Conservation (phyloP, 2,797 vertebrate species). For the Antennarius maculatus region DNA sequence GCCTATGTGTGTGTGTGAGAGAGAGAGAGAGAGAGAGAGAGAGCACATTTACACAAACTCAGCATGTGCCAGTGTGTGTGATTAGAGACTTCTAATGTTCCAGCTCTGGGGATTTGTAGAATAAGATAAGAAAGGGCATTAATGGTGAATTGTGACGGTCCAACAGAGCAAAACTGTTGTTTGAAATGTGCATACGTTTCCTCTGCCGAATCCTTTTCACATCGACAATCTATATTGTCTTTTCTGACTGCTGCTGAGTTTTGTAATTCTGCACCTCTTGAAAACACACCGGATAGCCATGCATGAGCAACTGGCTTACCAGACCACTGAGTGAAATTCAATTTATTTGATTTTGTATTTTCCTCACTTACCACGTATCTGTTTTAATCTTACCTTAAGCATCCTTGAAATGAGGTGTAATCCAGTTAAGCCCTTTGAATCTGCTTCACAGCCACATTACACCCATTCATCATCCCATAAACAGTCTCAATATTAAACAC, state of each 20-base stretch:
- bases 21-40: slow-evolving; percentile 20
- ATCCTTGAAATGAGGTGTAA: slow-evolving; percentile 84
- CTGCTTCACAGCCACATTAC: slow-evolving; percentile 73
- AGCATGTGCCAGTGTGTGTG: slow-evolving; percentile 60
- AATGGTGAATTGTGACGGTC: slow-evolving; percentile 67
- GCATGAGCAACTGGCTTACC: slow-evolving; percentile 55
- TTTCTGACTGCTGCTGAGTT: slow-evolving; percentile 32
- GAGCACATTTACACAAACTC: slow-evolving; percentile 28
- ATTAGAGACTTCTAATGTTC: slow-evolving; percentile 75
- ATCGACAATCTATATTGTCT: slow-evolving; percentile 42
- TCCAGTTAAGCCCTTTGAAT: slow-evolving; percentile 82
- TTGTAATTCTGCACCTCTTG: slow-evolving; percentile 23
- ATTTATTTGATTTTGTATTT: slow-evolving; percentile 79
- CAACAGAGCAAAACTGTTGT: slow-evolving; percentile 67
- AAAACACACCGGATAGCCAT: slow-evolving; percentile 37
- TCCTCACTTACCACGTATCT: slow-evolving; percentile 79
- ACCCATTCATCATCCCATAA: slow-evolving; percentile 66
- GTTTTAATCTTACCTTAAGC: slow-evolving; percentile 85
- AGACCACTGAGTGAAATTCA: slow-evolving; percentile 64
- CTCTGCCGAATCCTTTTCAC: slow-evolving; percentile 30
- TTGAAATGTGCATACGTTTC: slow-evolving; percentile 43
- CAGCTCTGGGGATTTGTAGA: slow-evolving; percentile 73
- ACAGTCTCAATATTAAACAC: slow-evolving; percentile 60
- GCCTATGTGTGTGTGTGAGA: slow-evolving; percentile 46
- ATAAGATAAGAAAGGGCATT: slow-evolving; percentile 73